Evolutionary conservation across 2,888 invertebrate genomes (phyloP).

Genomic region (Chymomyza fuscimana): DNA sequence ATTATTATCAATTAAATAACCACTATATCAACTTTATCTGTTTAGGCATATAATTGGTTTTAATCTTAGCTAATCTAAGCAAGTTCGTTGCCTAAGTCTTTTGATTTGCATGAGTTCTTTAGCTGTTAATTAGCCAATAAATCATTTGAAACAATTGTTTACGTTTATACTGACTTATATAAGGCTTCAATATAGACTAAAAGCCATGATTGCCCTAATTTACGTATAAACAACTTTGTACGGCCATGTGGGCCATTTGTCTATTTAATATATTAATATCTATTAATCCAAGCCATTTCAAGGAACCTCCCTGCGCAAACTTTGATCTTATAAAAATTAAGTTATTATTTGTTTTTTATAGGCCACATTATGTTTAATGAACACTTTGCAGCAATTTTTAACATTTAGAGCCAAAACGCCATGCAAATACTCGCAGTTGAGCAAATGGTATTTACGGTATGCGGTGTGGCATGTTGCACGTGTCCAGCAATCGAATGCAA

Average conservation of each 20-base stretch:
- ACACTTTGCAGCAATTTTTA: conserved; percentile 42
- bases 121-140: no score
- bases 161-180: no score
- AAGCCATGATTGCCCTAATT: no score
- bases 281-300: no score
- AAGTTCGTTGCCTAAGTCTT: conserved; percentile 55
- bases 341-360: conserved; percentile 1
- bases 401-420: conserved; percentile 24
- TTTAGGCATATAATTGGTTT: not conserved
- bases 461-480: conserved; percentile 68
- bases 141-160: no score
- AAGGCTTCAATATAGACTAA: no score
- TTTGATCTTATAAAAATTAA: conserved; percentile 32
- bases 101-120: conserved; percentile 30
- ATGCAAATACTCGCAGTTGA: conserved; percentile 15
- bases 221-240: no score
- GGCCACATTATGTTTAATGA: conserved; percentile 13
- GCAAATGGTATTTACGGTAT: conserved; percentile 55
- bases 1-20: no score
- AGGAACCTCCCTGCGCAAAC: conserved; percentile 19
- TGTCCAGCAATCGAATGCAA: conserved; percentile 59
- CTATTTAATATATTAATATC: no score
- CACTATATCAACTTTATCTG: not conserved
- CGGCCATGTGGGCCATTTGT: no score
- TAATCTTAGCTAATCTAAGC: conserved; percentile 8